Base-by-base conservation (phyloP, 1,140 invertebrate species). In the Leptonema lineaticorne region DNA sequence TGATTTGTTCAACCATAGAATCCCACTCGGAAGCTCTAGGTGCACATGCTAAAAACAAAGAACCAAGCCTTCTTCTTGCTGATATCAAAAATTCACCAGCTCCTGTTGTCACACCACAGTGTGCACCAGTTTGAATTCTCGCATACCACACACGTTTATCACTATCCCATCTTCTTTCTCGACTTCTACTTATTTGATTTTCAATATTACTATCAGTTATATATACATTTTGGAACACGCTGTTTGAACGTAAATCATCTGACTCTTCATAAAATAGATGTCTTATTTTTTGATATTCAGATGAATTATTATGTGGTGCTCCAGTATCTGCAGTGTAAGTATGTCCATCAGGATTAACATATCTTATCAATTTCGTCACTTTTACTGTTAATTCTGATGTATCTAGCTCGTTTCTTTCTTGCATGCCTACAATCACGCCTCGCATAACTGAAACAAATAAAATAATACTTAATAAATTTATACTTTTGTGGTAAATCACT, bases 81-180 rank as follows among this genome's bases (percentile, higher is more conserved):
- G 92, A 90, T 76, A 93, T 88, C 29, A 93, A 83, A 81, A 92
- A 92, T 78, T 92, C 88, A 0, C 91, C 91, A 6, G 83, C 79
- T 6, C 91, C 91, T 26, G 87, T 84, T 28, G 83, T 79, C 16
- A 89, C 89, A 6, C 88, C 89, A 75, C 92, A 93, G 58, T 84
- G 82, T 9, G 85, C 81, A 0, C 87, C 82, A 29, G 91, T 85
- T 41, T 87, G 82, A 2, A 89, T 75, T 74, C 77, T 81, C 29
- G 75, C 80, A 74, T 78, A 84, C 64, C 76, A 71, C 59, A 66
- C 68, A 26, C 74, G 69, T 16, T 57, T 26, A 48, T 66, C 62
- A n/a, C 57, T 56, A 50, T 69, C 33, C 66, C 71, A 64, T 24
- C 45, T n/a, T n/a, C 33, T 67, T 33, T 75, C 72, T 41, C 77